phyloP scores from a whole-genome alignment of 2,113 vertebrate species.

The Seriola aureovittata region DNA sequence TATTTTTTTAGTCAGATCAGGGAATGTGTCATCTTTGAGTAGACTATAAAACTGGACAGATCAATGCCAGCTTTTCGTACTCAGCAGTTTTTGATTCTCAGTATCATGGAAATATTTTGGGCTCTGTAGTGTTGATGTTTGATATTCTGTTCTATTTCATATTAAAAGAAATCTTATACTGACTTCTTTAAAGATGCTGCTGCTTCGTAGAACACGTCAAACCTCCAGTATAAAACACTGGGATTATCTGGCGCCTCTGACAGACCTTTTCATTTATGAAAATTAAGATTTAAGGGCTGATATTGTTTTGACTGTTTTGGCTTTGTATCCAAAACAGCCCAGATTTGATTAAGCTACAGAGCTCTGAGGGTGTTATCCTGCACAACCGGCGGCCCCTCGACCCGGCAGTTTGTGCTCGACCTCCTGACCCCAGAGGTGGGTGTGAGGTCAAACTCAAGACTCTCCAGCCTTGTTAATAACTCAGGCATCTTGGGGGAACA shows the following conservation, averaged over 20 bases:
- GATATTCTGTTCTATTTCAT: too few relatives aligned
- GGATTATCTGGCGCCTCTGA: too few relatives aligned
- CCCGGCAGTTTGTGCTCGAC: constrained; percentile 5
- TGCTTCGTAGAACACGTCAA: too few relatives aligned
- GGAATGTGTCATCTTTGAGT: too few relatives aligned
- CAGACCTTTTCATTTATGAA: background rate
- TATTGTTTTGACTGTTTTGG: background rate
- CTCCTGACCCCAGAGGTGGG: constrained; percentile 44
- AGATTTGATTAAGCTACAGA: background rate
- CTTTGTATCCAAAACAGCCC: background rate
- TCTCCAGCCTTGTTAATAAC: constrained; percentile 52
- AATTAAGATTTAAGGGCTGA: background rate
- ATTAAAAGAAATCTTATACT: too few relatives aligned
- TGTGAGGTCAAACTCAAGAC: constrained; percentile 36
- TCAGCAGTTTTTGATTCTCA: too few relatives aligned
- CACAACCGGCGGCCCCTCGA: background rate
- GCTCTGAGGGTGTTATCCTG: constrained; percentile 1
- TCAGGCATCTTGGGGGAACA: constrained; percentile 57
- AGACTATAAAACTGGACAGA: too few relatives aligned
- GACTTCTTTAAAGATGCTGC: too few relatives aligned
- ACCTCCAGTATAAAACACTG: too few relatives aligned
- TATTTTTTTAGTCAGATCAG: too few relatives aligned
- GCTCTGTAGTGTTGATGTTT: background rate
- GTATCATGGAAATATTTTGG: too few relatives aligned
- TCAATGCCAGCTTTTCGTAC: too few relatives aligned